Evolutionary conservation across 2,888 invertebrate genomes (phyloP), one percentile per base, ranked within the genome.

Genomic region (Chymomyza fuscimana): DNA sequence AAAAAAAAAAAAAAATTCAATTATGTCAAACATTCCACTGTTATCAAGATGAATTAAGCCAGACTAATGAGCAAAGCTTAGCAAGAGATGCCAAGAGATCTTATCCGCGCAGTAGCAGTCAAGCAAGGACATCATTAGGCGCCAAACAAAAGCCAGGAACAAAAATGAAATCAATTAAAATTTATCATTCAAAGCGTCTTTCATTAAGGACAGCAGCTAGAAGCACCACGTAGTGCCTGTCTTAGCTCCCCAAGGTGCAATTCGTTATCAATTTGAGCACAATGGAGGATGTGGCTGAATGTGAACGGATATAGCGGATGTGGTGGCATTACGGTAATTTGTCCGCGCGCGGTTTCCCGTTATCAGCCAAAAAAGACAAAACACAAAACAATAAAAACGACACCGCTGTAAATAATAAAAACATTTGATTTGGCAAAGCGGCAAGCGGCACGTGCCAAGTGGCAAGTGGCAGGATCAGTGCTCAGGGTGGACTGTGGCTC

Each of bases 371-470:
- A 65, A 64, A 61, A 36, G 63, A 72, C 16, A 56, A 19, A 36
- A 52, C 40, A 64, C 68, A 63, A 77, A 78, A 85, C 87, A 88
- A 85, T 87, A 85, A 88, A 54, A 88, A 87, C 72, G 79, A 66
- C 82, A 71, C 71, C 81, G 85, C 78, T 88, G 85, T 81, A 88
- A 87, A 89, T 88, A 87, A 87, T 87, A 88, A 88, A 87, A 89
- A 84, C 83, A 89, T 89, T 87, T 86, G 89, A 88, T 86, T 88
- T 88, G 78, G 76, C 88, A 78, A 78, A 79, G 67, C 52, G 29
- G 52, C 15, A 25, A 19, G 32, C 85, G 82, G 79, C 85, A 85
- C 85, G 88, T 88, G 85, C 79, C 87, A 70, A 66, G 70, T 46
- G 40, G 73, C 74, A 52, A 64, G 56, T 40, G 22, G 16, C 50